Percentiles rank a stretch among this genome's conserved stretches.
phyloP scores from a whole-genome alignment of 2,888 invertebrate species.

The Mesorhabditis sp. region DNA sequence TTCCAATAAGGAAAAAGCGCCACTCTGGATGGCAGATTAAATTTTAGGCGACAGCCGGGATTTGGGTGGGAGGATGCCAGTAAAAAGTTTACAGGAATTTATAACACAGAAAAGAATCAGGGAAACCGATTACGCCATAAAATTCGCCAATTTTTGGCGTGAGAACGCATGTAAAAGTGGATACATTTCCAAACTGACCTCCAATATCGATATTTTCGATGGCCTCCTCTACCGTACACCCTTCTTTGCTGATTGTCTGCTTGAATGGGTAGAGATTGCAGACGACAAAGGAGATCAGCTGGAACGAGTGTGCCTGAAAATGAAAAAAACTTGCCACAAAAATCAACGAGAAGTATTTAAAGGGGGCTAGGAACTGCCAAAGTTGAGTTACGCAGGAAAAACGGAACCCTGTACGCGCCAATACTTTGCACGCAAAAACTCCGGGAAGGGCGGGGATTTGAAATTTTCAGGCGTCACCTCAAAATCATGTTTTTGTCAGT shows the following conservation, averaged over 20 bases:
- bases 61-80: no score
- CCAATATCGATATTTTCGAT: slow-evolving; percentile 62
- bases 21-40: no score
- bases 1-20: no score
- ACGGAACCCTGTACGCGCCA: no score
- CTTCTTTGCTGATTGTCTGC: slow-evolving; percentile 68
- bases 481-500: slow-evolving; percentile 9
- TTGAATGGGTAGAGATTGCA: slow-evolving; percentile 85
- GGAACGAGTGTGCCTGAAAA: slow-evolving; percentile 33
- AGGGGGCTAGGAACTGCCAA: slow-evolving; percentile 8
- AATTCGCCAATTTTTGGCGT: slow-evolving; percentile 62
- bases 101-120: neutral
- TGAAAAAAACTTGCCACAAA: neutral
- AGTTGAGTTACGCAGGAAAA: slow-evolving; percentile 21
- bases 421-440: no score
- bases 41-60: no score
- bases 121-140: neutral
- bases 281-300: slow-evolving; percentile 70
- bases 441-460: no score
- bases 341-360: slow-evolving; percentile 10
- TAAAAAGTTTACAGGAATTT: neutral
- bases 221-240: slow-evolving; percentile 79
- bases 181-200: neutral
- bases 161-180: no score
- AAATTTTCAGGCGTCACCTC: neutral